Evolutionary conservation across 2,888 invertebrate species (phyloP).

Genomic region (Mesopsocus fuscifrons): DNA sequence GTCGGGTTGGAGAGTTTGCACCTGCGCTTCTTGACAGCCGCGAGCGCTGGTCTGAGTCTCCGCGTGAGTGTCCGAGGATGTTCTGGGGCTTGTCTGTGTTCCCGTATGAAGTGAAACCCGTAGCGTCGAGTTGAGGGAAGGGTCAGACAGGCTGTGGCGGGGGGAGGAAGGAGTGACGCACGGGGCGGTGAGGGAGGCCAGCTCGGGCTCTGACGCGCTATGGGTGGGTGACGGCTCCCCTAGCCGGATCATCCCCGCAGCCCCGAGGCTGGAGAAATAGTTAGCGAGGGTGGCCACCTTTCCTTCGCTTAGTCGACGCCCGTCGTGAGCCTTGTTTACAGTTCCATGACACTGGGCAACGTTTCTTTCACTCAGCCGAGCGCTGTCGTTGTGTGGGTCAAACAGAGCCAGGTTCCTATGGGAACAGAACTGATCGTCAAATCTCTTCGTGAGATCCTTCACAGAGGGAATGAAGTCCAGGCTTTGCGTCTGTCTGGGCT

Average conservation of each 20-base stretch:
- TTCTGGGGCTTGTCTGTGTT: too few species aligned
- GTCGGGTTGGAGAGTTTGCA: not conserved
- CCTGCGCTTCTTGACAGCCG: not conserved
- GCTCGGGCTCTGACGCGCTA: slow-evolving; percentile 25
- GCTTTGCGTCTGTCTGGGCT: slow-evolving; percentile 2
- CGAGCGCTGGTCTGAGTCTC: slow-evolving; percentile 11
- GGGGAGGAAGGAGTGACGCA: not conserved
- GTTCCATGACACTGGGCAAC: too few species aligned
- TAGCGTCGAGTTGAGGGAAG: not conserved
- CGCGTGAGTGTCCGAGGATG: too few species aligned
- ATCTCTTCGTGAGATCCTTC: slow-evolving; percentile 1
- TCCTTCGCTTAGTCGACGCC: slow-evolving; percentile 23
- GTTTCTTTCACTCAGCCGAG: not conserved
- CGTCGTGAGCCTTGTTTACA: not conserved
- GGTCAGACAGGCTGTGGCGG: not conserved
- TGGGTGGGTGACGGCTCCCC: slow-evolving; percentile 18
- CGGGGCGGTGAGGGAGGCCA: slow-evolving; percentile 17
- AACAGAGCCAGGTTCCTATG: not conserved
- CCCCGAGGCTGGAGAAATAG: slow-evolving; percentile 34
- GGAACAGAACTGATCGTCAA: not conserved
- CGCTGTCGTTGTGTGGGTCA: not conserved
- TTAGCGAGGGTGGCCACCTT: slow-evolving; percentile 50
- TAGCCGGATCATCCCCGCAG: slow-evolving; percentile 23
- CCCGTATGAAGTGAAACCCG: too few species aligned
- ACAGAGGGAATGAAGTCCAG: slow-evolving; percentile 6